Conservation (phyloP, 2,797 vertebrate species). For the Pangasius macronema region DNA sequence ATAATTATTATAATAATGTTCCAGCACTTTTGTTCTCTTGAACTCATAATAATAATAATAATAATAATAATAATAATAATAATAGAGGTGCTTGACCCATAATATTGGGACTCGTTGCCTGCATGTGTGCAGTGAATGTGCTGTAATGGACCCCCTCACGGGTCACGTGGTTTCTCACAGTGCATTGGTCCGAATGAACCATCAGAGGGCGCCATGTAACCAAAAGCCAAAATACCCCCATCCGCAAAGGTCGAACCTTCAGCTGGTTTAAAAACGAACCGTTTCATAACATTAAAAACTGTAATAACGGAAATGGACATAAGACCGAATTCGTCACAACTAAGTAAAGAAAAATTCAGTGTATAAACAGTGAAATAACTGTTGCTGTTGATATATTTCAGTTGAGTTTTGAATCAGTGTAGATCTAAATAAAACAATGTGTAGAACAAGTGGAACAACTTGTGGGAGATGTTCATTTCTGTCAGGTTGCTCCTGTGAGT, state of each 20-base stretch:
- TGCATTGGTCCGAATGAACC: neutral
- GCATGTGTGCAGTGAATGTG: neutral
- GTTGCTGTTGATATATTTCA: neutral
- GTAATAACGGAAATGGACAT: neutral
- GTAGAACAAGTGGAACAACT: neutral
- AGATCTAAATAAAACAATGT: neutral
- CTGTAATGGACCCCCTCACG: neutral
- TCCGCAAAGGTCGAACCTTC: neutral
- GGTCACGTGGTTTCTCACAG: neutral
- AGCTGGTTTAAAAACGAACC: neutral
- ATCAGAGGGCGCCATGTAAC: conserved; percentile 30
- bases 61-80: no score
- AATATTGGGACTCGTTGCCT: neutral
- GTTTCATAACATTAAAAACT: neutral
- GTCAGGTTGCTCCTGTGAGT: no score
- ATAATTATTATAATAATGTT: no score
- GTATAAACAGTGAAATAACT: neutral
- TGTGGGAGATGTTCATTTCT: neutral
- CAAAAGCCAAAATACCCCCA: conserved; percentile 9
- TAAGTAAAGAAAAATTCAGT: neutral
- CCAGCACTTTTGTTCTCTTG: no score
- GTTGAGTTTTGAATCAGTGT: neutral
- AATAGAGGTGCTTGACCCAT: no score
- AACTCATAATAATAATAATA: no score
- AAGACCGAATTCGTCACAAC: neutral